Percentiles rank a stretch among this genome's conserved stretches.
Conservation (phyloP, 2,797 vertebrate genomes). For the Lithobates sylvaticus region DNA sequence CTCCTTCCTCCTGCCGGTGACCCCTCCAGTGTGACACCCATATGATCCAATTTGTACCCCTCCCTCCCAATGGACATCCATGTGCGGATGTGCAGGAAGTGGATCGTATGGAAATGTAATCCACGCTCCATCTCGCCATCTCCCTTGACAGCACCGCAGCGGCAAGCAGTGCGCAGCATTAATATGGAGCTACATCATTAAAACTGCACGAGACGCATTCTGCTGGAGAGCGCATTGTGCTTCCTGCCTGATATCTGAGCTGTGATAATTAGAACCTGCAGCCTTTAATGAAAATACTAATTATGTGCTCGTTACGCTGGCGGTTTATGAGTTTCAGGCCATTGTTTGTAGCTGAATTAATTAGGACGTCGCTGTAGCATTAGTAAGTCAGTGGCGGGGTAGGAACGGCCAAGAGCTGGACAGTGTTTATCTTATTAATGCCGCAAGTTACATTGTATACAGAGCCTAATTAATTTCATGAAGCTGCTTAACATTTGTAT, state of each 20-base stretch:
- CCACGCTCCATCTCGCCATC: no score
- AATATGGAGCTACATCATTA: no score
- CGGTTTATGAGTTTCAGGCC: neutral
- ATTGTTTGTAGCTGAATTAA: conserved; percentile 2
- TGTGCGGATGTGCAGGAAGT: no score
- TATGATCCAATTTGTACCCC: no score
- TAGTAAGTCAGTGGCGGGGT: neutral
- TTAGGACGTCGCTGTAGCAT: neutral
- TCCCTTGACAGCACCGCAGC: no score
- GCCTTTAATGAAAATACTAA: conserved; percentile 32
- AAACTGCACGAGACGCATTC: neutral
- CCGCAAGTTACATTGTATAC: neutral
- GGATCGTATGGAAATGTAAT: no score
- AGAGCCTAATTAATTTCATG: neutral
- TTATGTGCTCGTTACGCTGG: conserved; percentile 12
- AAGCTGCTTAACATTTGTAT: no score
- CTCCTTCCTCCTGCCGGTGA: no score
- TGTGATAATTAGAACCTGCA: conserved; percentile 1
- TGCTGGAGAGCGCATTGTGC: conserved; percentile 1
- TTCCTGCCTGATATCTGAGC: neutral
- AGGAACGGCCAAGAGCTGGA: neutral
- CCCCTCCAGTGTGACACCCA: no score
- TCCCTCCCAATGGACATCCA: no score
- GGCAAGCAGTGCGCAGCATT: no score
- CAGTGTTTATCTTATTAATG: neutral